phyloP scores from a whole-genome alignment of 2,888 invertebrate genomes.

The Brachylomia viminalis region DNA sequence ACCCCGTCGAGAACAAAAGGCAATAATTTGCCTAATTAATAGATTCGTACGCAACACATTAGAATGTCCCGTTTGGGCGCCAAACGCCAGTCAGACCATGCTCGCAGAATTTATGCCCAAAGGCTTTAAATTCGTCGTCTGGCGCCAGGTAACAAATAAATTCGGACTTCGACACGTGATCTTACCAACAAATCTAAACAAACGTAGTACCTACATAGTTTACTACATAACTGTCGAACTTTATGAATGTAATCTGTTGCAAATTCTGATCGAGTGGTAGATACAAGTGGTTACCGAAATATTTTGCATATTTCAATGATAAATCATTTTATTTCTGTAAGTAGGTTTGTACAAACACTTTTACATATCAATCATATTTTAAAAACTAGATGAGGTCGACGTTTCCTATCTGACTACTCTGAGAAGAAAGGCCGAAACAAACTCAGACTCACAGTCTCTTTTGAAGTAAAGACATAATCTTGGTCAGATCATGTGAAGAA shows the following conservation, averaged over 20 bases:
- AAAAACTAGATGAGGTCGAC: too few relatives aligned
- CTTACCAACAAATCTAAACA: constrained; percentile 9
- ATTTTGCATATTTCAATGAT: constrained; percentile 41
- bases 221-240: background rate
- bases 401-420: too few relatives aligned
- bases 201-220: constrained; percentile 3
- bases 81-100: constrained; percentile 36
- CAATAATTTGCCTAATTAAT: constrained; percentile 49
- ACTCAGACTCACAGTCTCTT: too few relatives aligned
- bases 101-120: constrained; percentile 42
- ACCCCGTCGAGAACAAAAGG: too few relatives aligned
- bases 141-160: constrained; percentile 28
- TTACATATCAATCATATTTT: too few relatives aligned
- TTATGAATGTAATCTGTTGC: constrained; percentile 30
- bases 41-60: constrained; percentile 53
- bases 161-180: constrained; percentile 43
- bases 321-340: too few relatives aligned
- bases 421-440: too few relatives aligned
- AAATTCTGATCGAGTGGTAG: constrained; percentile 50
- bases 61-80: constrained; percentile 40
- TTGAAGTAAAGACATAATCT: too few relatives aligned
- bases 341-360: too few relatives aligned
- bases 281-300: constrained; percentile 49
- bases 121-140: constrained; percentile 5
- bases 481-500: too few relatives aligned